Evolutionary conservation across 1,140 invertebrate genomes (phyloP), one percentile per base, ranked within the genome.

Genomic region (Drosophila watanabei): DNA sequence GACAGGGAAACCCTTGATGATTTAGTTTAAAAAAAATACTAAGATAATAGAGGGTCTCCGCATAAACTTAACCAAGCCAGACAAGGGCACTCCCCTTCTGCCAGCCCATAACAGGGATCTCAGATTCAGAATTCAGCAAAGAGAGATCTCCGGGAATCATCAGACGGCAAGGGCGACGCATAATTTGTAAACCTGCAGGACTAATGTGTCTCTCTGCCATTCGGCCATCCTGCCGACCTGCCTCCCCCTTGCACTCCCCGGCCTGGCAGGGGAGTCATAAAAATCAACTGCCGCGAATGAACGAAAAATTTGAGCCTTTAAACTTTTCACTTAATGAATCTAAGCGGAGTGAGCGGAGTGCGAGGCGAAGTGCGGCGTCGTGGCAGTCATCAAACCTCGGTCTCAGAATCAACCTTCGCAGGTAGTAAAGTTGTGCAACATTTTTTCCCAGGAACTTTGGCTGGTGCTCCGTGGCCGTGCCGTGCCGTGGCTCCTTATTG

Each of bases 321-420:
- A 89, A 89, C 57, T 90, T 86, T 90, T 90, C 86, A 91, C 82
- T 90, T 86, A 90, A 90, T 91, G 87, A 90, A 90, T 90, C 87
- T 90, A 91, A 90, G 72, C 75, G 86, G 59, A 64, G 79, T 54
- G 66, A 39, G 61, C 20, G 75, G 75, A 82, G 63, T 66, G 68
- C 66, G 84, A 65, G 56, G 76, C 58, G 45, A 70, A 82, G 63
- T 66, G 68, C 66, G 84, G 62, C 60, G 76, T 61, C 39, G 73
- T 60, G 46, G 79, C 61, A 69, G 75, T 79, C 80, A 82, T 82
- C 73, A 64, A 61, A 61, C 43, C 54, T 69, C 66, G 52, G 33
- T 37, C 52, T 9, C 52, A 37, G 52, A 56, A 56, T 56, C 52
- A 37, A 24, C 33, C 54, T 39, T 57, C 75, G 86, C 86, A 90